Evolutionary conservation across 2,113 vertebrate genomes (phyloP).

Genomic region (Oxygymnocypris stewartii): DNA sequence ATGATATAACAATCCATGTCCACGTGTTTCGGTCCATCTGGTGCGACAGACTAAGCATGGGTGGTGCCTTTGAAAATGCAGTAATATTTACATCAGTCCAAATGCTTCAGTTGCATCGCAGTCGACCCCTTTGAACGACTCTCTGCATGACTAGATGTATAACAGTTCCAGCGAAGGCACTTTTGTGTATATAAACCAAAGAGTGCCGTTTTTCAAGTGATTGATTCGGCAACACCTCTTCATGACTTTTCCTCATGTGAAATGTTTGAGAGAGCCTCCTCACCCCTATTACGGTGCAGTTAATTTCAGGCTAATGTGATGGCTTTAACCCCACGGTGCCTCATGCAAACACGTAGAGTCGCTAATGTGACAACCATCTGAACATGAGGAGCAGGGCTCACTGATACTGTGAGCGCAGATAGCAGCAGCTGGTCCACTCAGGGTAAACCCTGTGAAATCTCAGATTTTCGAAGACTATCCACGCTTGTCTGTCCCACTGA

Average conservation of each 20-base stretch:
- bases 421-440: conserved; percentile 71
- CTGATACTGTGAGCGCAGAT: conserved; percentile 48
- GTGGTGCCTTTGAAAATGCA: conserved; percentile 64
- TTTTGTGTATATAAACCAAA: conserved; percentile 52
- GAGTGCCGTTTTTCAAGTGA: conserved; percentile 37
- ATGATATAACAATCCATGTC: conserved; percentile 70
- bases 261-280: conserved; percentile 14
- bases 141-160: conserved; percentile 34
- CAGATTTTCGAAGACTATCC: conserved; percentile 72
- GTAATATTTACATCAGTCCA: conserved; percentile 63
- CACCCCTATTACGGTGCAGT: conserved; percentile 8
- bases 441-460: conserved; percentile 79
- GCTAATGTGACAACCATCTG: conserved; percentile 73
- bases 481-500: conserved; percentile 61
- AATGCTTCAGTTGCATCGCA: conserved; percentile 38
- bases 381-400: conserved; percentile 63
- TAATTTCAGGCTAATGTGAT: conserved; percentile 40
- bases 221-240: conserved; percentile 34
- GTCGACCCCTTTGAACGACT: conserved; percentile 36
- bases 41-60: conserved; percentile 61
- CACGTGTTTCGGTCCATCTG: conserved; percentile 59
- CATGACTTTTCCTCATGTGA: conserved; percentile 39
- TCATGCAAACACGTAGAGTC: conserved; percentile 44
- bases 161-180: conserved; percentile 37
- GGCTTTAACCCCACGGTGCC: conserved; percentile 38